Base-by-base conservation (phyloP, 2,888 invertebrate genomes). In the Mesochorus sp. region DNA sequence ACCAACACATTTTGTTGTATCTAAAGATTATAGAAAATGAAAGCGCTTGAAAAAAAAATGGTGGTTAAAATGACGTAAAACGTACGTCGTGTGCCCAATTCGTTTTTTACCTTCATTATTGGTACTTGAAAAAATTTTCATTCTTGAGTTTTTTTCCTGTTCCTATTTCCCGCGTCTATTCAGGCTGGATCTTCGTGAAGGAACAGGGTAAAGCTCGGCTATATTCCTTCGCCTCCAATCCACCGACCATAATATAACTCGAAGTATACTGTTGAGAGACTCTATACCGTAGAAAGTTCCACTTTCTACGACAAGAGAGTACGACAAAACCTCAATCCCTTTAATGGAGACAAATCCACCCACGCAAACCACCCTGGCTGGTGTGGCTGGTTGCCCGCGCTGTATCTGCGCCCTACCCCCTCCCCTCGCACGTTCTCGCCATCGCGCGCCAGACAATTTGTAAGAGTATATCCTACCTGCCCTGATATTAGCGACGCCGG, bases 281-380 rank as follows among this genome's bases (percentile, higher is more conserved):
- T 31, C 61, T n/a, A n/a, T n/a, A 74, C 53, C 28, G 66, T 80
- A 80, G 85, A 85, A 85, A 87, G 86, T 86, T 84, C 85, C 85
- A 84, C 85, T 85, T 84, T n/a, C n/a, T n/a, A n/a, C n/a, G n/a
- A n/a, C n/a, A n/a, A n/a, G n/a, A n/a, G 84, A 88, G 85, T 85
- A 85, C 86, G 89, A 89, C 88, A 89, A 89, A 90, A 89, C 88
- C 89, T 88, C 88, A 88, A 90, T 89, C 89, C 88, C 88, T 89
- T 89, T 89, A 90, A 89, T 89, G 88, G 89, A 88, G 88, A 90
- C 88, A 90, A 89, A 89, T 90, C 87, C 88, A 81, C 83, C 84
- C 84, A 84, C 83, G 83, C 86, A 85, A 85, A 79, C 83, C 70
- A 76, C 81, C 84, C 83, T 82, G 74, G 53, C 10, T 42, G 49